Conservation (phyloP, 2,797 vertebrate species). For the Lepidocolaptes lacrymiger region DNA sequence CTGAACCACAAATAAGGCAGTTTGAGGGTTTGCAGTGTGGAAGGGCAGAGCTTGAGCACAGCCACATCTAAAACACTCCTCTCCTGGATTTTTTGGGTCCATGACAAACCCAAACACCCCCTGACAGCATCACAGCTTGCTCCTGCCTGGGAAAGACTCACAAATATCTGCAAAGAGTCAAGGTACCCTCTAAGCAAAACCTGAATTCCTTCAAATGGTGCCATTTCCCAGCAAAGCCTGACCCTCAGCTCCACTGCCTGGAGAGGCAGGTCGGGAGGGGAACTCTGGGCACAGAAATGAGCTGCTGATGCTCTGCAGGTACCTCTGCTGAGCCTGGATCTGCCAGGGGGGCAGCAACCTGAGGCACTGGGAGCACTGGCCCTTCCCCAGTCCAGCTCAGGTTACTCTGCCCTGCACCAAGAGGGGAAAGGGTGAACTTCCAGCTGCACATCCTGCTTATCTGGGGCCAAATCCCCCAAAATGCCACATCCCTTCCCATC, state of each 20-base stretch:
- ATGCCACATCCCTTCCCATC: rapidly evolving
- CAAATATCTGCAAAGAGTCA: too few species aligned
- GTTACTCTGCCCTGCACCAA: rapidly evolving
- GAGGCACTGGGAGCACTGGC: not conserved
- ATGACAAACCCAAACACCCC: not conserved
- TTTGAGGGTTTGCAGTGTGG: not conserved
- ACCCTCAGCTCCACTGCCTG: not conserved
- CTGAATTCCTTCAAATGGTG: too few species aligned
- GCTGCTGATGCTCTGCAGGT: not conserved
- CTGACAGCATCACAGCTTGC: not conserved
- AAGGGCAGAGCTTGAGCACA: not conserved
- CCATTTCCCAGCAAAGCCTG: not conserved
- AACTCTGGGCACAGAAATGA: not conserved
- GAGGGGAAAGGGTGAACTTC: not conserved
- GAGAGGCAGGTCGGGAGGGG: not conserved
- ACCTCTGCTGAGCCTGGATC: not conserved
- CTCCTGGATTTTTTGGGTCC: not conserved
- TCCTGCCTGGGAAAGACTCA: not conserved
- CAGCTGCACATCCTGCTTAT: not conserved
- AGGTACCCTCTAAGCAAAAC: too few species aligned
- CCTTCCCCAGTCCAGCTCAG: rapidly evolving
- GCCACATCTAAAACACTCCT: not conserved
- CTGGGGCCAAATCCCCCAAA: not conserved
- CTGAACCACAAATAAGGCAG: not conserved
- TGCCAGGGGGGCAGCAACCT: not conserved